Conservation (phyloP, 2,113 vertebrate species). For the Mormoops blainvillei region DNA sequence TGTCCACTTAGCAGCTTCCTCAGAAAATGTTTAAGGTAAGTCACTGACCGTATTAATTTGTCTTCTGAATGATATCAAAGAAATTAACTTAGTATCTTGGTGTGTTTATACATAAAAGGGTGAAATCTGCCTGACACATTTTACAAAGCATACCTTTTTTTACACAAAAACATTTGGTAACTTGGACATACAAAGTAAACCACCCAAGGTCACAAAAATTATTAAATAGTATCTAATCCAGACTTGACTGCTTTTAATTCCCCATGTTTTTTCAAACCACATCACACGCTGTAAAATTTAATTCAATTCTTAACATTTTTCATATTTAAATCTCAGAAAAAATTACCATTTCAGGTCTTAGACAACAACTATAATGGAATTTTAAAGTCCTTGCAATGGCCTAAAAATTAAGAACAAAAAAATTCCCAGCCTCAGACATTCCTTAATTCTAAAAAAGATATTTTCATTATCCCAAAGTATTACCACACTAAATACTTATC, state of each 20-base stretch:
- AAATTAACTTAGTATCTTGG: not conserved
- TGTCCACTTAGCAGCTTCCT: not conserved
- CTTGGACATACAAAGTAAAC: not conserved
- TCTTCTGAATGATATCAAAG: not conserved
- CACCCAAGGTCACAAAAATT: not conserved
- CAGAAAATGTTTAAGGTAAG: not conserved
- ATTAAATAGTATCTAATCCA: not conserved
- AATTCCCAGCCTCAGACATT: not conserved
- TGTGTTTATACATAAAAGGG: not conserved
- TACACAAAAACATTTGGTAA: not conserved
- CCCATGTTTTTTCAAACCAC: not conserved
- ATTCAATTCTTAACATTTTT: not conserved
- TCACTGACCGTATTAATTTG: not conserved
- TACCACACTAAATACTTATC: not conserved
- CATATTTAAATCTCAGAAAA: constrained; percentile 4
- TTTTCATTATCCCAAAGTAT: not conserved
- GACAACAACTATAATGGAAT: not conserved
- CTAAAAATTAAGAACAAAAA: not conserved
- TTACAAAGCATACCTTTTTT: not conserved
- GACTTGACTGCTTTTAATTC: not conserved
- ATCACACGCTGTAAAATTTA: not conserved
- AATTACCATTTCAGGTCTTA: not conserved
- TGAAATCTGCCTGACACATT: not conserved
- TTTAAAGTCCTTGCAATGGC: not conserved
- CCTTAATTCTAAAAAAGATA: not conserved